These are phyloP conservation scores for Rhodophaea formosa DNA, from an alignment of 2,888 invertebrate genomes.

Conservation along the genomic window DNA sequence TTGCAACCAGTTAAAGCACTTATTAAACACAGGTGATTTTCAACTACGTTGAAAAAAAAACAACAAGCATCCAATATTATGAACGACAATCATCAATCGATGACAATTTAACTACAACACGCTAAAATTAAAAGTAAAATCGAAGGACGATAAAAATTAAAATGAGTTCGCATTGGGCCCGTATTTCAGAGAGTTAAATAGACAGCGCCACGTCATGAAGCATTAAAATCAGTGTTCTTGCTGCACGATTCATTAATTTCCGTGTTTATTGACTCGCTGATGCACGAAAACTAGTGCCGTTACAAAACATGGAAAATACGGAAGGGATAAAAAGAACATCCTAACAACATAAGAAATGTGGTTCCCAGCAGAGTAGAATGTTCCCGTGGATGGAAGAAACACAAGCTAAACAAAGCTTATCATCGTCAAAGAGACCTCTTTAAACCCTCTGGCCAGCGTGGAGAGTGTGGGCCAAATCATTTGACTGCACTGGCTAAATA, in stretches of 20 bases:
- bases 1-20: too few species aligned
- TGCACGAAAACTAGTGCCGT: conserved; percentile 53
- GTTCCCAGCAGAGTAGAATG: too few species aligned
- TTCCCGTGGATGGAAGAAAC: too few species aligned
- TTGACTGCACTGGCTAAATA: too few species aligned
- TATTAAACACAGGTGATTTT: too few species aligned
- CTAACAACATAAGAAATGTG: too few species aligned
- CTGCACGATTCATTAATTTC: conserved; percentile 71
- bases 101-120: neutral
- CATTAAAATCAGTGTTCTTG: conserved; percentile 73
- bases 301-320: neutral
- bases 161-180: conserved; percentile 28
- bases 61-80: neutral
- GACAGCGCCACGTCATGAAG: conserved; percentile 63
- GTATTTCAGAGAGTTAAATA: conserved; percentile 49
- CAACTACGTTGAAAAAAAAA: too few species aligned
- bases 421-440: too few species aligned
- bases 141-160: conserved; percentile 17
- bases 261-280: conserved; percentile 62
- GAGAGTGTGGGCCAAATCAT: too few species aligned
- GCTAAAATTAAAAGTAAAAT: conserved; percentile 17
- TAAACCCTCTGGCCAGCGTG: too few species aligned
- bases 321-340: neutral
- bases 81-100: neutral
- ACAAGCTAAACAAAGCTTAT: too few species aligned